Conservation (phyloP, 1,140 invertebrate genomes). For the Carposina sasakii region DNA sequence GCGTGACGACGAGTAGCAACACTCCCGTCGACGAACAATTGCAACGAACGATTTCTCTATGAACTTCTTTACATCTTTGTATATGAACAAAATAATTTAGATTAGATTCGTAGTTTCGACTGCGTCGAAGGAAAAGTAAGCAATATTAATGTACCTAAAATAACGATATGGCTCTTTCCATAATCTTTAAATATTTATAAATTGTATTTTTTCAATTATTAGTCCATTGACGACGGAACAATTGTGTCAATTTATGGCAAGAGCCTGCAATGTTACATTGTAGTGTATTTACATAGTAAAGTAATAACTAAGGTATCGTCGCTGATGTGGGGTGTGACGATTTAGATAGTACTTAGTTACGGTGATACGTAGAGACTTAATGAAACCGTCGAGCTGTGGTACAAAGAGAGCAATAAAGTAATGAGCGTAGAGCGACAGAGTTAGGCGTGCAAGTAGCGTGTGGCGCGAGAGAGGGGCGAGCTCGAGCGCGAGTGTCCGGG, state of each 20-base stretch:
- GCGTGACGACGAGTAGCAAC: slow-evolving; percentile 61
- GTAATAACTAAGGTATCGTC: slow-evolving; percentile 40
- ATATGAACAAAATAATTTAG: slow-evolving; percentile 43
- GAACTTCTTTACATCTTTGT: slow-evolving; percentile 64
- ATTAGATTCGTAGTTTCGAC: slow-evolving; percentile 37
- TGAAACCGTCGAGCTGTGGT: slow-evolving; percentile 69
- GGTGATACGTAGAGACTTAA: slow-evolving; percentile 69
- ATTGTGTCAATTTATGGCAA: slow-evolving; percentile 61
- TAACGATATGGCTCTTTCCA: slow-evolving; percentile 53
- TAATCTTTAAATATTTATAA: slow-evolving; percentile 35
- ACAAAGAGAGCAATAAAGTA: slow-evolving; percentile 67
- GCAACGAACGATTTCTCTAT: slow-evolving; percentile 66
- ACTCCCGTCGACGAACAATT: slow-evolving; percentile 29
- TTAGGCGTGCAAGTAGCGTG: slow-evolving; percentile 53
- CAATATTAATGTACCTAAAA: slow-evolving; percentile 62
- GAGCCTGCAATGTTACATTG: slow-evolving; percentile 48
- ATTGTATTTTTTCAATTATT: slow-evolving; percentile 54
- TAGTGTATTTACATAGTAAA: slow-evolving; percentile 46
- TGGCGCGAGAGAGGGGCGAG: slow-evolving; percentile 33
- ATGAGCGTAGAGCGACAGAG: slow-evolving; percentile 45
- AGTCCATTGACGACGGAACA: slow-evolving; percentile 42
- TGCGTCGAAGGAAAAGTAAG: slow-evolving; percentile 48
- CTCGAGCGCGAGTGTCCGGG: too few relatives aligned
- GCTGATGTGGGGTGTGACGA: slow-evolving; percentile 36
- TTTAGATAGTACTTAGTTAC: slow-evolving; percentile 60